Base-by-base conservation (phyloP, 2,113 vertebrate genomes). In the Paramormyrops kingsleyae region DNA sequence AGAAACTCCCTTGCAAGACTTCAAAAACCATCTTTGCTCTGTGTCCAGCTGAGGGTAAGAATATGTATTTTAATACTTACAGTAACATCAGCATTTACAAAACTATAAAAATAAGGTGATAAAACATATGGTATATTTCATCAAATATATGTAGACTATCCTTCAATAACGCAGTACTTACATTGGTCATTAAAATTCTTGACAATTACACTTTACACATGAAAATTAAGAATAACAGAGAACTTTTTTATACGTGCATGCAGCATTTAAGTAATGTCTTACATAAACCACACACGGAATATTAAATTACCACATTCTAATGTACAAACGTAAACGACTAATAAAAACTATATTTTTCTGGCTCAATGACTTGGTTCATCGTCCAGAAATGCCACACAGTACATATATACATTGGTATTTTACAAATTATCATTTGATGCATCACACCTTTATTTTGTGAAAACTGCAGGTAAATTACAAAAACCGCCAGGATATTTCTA, bases 11-110 rank as follows among this genome's bases (percentile, higher is more conserved):
- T 42, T 24, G 31, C 12, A 77, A 66, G 85, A 70, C 47, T n/a
- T 42, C 89, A 87, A 66, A 66, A 77, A 87, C 21, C 89, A 90
- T 90, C 31, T 24, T 50, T 77, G 83, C 15, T 80, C 66, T 35
- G 46, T 6, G 19, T 77, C 49, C 74, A 56, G 35, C 88, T 89
- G 31, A 84, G 21, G n/a, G 89, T 27, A 84, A 50, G 52, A 44
- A 88, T 24, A 46, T 39, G n/a, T 6, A 19, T 77, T 77, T 77
- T 39, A 77, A 13, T 17, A 77, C 15, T 77, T 77, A n/a, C n/a
- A n/a, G n/a, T 70, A 70, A 31, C 27, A 31, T 1, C 24, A 70
- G 66, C 24, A 27, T 70, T 31, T 70, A 13, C 12, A 1, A 70
- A 31, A n/a, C 56, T 35, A 70, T 27, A 13, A 13, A 12, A 70